phyloP scores from a whole-genome alignment of 2,113 vertebrate genomes.

The Triplophysa rosa region DNA sequence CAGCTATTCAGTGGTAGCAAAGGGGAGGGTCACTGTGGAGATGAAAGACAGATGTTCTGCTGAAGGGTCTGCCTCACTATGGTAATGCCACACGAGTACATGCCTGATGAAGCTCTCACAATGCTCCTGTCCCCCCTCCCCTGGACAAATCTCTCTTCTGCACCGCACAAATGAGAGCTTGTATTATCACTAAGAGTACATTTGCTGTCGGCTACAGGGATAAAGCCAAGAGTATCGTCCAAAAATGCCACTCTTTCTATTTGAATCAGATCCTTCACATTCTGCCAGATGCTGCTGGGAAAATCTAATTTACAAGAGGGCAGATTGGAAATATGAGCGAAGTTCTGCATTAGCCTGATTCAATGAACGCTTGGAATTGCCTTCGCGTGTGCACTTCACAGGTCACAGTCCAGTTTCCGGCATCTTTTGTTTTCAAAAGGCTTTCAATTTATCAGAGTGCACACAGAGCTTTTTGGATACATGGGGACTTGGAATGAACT shows the following conservation, averaged over 20 bases:
- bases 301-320: constrained; percentile 33
- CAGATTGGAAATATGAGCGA: constrained; percentile 36
- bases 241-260: constrained; percentile 21
- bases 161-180: constrained; percentile 5
- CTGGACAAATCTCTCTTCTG: constrained; percentile 9
- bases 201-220: background rate
- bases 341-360: constrained; percentile 33
- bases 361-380: constrained; percentile 24
- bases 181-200: constrained; percentile 19
- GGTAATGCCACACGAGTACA: background rate
- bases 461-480: constrained; percentile 50
- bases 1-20: background rate
- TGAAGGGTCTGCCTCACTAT: constrained; percentile 29
- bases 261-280: constrained; percentile 18
- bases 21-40: background rate
- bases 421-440: constrained; percentile 31
- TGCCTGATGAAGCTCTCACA: constrained; percentile 1
- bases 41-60: constrained; percentile 4
- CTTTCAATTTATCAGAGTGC: constrained; percentile 38
- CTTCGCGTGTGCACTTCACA: constrained; percentile 33
- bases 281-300: constrained; percentile 13
- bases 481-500: constrained; percentile 1
- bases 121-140: background rate
- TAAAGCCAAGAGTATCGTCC: background rate
- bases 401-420: constrained; percentile 33